Evolutionary conservation across 2,113 vertebrate species (phyloP).

Genomic region (Notarius quadriscutis): DNA sequence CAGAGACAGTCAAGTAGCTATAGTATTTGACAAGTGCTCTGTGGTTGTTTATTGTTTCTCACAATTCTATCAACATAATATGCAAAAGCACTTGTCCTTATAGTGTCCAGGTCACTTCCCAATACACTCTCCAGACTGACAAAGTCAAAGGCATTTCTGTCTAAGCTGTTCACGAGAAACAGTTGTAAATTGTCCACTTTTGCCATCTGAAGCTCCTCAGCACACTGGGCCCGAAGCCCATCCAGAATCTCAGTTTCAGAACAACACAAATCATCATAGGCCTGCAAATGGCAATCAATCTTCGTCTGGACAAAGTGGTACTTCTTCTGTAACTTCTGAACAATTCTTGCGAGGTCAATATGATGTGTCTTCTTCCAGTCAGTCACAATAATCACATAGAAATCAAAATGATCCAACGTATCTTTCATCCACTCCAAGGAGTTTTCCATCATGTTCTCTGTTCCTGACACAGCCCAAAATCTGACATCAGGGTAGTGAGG

Average conservation of each 20-base stretch:
- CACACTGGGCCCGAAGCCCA: slow-evolving; percentile 42
- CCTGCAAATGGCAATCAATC: slow-evolving; percentile 36
- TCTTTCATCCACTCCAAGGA: slow-evolving; percentile 21
- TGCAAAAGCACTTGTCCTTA: slow-evolving; percentile 47
- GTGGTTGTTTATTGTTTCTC: neutral
- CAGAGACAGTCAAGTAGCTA: neutral
- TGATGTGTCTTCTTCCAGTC: slow-evolving; percentile 38
- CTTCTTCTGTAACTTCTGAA: slow-evolving; percentile 24
- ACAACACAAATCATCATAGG: slow-evolving; percentile 31
- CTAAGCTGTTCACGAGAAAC: slow-evolving; percentile 45
- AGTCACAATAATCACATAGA: slow-evolving; percentile 41
- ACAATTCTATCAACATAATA: slow-evolving; percentile 33
- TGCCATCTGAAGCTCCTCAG: slow-evolving; percentile 26
- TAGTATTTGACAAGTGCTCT: slow-evolving; percentile 17
- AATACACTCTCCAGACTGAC: slow-evolving; percentile 43
- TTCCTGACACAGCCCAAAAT: slow-evolving; percentile 48
- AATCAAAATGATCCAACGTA: slow-evolving; percentile 31
- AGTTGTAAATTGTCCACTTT: slow-evolving; percentile 23
- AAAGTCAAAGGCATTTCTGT: slow-evolving; percentile 44
- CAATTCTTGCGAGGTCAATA: slow-evolving; percentile 34
- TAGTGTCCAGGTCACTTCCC: slow-evolving; percentile 35
- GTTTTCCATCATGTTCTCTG: slow-evolving; percentile 19
- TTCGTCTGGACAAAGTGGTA: slow-evolving; percentile 50
- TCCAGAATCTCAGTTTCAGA: slow-evolving; percentile 40
- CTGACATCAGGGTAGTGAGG: slow-evolving; percentile 36